A percentile compares a stretch with the other conserved stretches of the same genome.
phyloP scores from a whole-genome alignment of 2,888 invertebrate species.

The Trissolcus japonicus region DNA sequence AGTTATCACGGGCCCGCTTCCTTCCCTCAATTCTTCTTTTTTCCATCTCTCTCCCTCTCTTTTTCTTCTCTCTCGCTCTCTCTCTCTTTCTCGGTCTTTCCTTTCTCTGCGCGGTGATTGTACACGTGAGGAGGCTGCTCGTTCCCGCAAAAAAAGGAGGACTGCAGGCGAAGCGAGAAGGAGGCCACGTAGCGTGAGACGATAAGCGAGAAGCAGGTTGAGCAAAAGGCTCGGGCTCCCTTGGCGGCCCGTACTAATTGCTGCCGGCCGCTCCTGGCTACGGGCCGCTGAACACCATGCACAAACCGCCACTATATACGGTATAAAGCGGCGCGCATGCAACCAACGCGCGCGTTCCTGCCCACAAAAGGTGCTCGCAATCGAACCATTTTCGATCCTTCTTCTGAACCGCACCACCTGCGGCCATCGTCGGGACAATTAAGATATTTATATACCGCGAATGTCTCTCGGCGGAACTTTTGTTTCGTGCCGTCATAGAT shows the following conservation, averaged over 20 bases:
- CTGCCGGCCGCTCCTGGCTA: conserved; percentile 74
- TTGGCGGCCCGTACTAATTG: conserved; percentile 63
- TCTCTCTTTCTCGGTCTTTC: conserved; percentile 38
- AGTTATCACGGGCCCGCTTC: conserved; percentile 39
- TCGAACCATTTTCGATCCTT: conserved; percentile 5
- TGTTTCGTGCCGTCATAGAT: conserved; percentile 17
- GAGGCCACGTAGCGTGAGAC: conserved; percentile 57
- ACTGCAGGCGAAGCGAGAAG: conserved; percentile 52
- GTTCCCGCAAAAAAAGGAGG: conserved; percentile 21
- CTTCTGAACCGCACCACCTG: conserved; percentile 1
- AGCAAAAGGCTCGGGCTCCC: conserved; percentile 67
- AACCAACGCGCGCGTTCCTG: background rate
- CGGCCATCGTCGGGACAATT: conserved; percentile 13
- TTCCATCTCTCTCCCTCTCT: conserved; percentile 43
- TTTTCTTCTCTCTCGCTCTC: conserved; percentile 42
- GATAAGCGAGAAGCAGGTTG: conserved; percentile 64
- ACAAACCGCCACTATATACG: conserved; percentile 62
- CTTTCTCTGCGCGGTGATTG: conserved; percentile 56
- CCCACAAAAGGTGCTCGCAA: conserved; percentile 3
- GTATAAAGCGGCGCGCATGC: conserved; percentile 42
- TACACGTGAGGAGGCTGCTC: conserved; percentile 59
- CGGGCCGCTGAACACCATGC: conserved; percentile 73
- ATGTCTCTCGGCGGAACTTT: conserved; percentile 1
- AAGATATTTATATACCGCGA: conserved; percentile 10
- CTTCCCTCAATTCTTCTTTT: conserved; percentile 24